Evolutionary conservation across 2,888 invertebrate genomes (phyloP), one percentile per base, ranked within the genome.

Genomic region (Lamellibrachia satsuma): DNA sequence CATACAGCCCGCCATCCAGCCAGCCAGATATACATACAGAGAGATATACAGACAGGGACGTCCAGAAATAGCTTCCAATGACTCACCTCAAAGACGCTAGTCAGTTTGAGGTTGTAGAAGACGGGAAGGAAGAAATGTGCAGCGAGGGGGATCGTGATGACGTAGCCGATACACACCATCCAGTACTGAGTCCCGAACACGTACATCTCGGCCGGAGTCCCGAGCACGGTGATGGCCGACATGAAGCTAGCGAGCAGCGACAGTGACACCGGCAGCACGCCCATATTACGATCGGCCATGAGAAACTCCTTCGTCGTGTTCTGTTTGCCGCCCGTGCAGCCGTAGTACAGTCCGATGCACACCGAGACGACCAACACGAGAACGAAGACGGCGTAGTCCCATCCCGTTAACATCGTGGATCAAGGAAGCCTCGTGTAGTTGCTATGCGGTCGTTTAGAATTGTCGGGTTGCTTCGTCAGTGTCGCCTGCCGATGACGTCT

Each of bases 161-260:
- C 90, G 93, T 96, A 96, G 4, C 93, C 94, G 27, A 94, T 22
- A 93, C 94, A 93, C 90, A 94, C 93, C 92, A 94, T 57, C 94
- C 93, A 93, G 91, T 93, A 94, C 92, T 93, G 93, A 9, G 94
- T 94, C 9, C 94, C 94, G 92, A 60, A 93, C 9, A 91, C 90
- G 93, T 96, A 96, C 93, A 96, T 95, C 94, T 96, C 96, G 15
- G 96, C 95, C 91, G 96, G 96, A 3, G 96, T 92, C 96, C 96
- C 52, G 96, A n/a, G n/a, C n/a, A n/a, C n/a, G n/a, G n/a, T n/a
- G n/a, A n/a, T n/a, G n/a, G n/a, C n/a, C n/a, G n/a, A 96, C 96
- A 96, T 96, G 94, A 96, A 96, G 93, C 95, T 96, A 52, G 96
- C 96, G 90, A 96, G 94, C 90, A 96, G 94, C n/a, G 96, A 96